Evolutionary conservation across 2,888 invertebrate genomes (phyloP).

Genomic region (Parapristionchus giblindavisi): DNA sequence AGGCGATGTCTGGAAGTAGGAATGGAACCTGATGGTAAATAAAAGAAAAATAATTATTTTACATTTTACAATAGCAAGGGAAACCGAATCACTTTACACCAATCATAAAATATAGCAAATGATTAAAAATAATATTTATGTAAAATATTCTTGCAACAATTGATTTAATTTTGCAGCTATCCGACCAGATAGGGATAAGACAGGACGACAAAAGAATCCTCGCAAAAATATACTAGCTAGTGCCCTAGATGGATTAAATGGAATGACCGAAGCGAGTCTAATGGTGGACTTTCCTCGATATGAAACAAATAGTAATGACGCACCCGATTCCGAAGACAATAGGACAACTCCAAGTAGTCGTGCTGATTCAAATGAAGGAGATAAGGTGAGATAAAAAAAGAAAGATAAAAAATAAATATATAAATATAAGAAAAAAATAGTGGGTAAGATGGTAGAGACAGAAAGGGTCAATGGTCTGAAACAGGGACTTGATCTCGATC

Average conservation of each 20-base stretch:
- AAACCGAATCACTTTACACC: too few relatives aligned
- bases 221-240: constrained; percentile 45
- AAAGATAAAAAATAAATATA: too few relatives aligned
- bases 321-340: constrained; percentile 28
- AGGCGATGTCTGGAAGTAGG: constrained; percentile 68
- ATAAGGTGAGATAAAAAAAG: constrained; percentile 12
- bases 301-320: neutral
- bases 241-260: constrained; percentile 2
- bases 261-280: constrained; percentile 43
- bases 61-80: too few relatives aligned
- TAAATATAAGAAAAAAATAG: neutral
- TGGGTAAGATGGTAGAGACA: neutral
- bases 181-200: constrained; percentile 68
- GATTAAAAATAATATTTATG: too few relatives aligned
- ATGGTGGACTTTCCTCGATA: constrained; percentile 42
- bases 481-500: neutral
- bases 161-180: constrained; percentile 66
- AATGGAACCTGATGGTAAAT: constrained; percentile 66
- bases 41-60: too few relatives aligned
- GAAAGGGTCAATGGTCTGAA: neutral
- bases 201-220: constrained; percentile 68
- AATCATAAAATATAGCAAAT: too few relatives aligned
- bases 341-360: constrained; percentile 18
- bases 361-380: constrained; percentile 28
- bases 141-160: too few relatives aligned